These are phyloP conservation scores for Endomychus coccineus DNA, from an alignment of 2,888 invertebrate genomes.

Conservation along the genomic window DNA sequence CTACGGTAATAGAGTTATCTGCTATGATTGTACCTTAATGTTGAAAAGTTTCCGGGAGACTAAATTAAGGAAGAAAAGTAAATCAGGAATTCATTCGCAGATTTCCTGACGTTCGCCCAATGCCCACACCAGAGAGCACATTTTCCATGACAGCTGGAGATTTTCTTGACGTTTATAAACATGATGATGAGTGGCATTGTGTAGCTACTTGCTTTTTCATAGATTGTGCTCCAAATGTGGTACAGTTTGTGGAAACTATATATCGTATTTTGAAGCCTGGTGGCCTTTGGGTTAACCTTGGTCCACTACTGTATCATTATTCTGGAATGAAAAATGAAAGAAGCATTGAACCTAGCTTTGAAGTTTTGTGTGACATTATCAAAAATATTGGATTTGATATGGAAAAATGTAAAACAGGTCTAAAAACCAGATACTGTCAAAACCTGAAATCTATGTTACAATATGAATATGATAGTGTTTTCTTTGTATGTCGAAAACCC, in stretches of 20 bases:
- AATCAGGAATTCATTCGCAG: constrained; percentile 34
- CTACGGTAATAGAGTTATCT: too few relatives aligned
- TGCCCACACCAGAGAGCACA: constrained; percentile 54
- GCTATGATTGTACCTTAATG: too few relatives aligned
- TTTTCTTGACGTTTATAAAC: constrained; percentile 82
- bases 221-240: constrained; percentile 95
- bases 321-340: constrained; percentile 77
- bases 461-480: constrained; percentile 86
- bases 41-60: too few relatives aligned
- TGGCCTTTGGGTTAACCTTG: constrained; percentile 82
- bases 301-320: constrained; percentile 87
- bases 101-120: constrained; percentile 86
- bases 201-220: constrained; percentile 97
- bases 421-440: constrained; percentile 86
- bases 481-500: constrained; percentile 85
- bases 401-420: constrained; percentile 69
- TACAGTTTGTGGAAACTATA: constrained; percentile 90
- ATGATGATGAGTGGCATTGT: constrained; percentile 74
- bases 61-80: too few relatives aligned
- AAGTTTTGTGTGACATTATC: constrained; percentile 60
- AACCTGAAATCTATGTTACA: constrained; percentile 89
- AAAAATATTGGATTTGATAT: constrained; percentile 75
- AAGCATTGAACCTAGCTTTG: constrained; percentile 91
- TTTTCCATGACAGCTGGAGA: constrained; percentile 98
- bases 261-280: constrained; percentile 84